Percentiles rank a stretch among this genome's conserved stretches.
These are phyloP conservation scores for Platyrinchus mystaceus DNA, from an alignment of 2,797 vertebrate genomes.

Conservation along the genomic window DNA sequence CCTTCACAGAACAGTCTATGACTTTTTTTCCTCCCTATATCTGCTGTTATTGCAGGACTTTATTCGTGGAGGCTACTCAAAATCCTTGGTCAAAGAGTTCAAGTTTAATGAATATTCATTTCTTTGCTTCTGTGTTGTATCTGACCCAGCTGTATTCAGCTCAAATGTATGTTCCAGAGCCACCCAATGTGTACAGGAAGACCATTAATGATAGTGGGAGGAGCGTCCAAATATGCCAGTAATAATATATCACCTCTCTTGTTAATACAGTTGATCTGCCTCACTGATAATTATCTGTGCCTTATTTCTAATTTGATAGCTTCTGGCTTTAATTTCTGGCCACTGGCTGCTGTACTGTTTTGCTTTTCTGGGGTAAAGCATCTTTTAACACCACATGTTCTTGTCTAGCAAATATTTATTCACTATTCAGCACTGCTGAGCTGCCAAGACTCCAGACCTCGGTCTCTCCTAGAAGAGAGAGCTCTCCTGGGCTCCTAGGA, in stretches of 20 bases:
- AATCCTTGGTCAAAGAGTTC: neutral
- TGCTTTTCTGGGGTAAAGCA: neutral
- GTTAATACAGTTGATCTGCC: slow-evolving; percentile 14
- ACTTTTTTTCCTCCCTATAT: neutral
- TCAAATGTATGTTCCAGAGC: neutral
- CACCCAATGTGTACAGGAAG: neutral
- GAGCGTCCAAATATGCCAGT: neutral
- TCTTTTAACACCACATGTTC: neutral
- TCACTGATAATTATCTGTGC: slow-evolving; percentile 11
- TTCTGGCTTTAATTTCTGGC: slow-evolving; percentile 1
- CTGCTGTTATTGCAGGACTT: neutral
- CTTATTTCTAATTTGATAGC: slow-evolving; percentile 35
- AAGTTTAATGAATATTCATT: neutral
- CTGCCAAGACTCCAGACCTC: neutral
- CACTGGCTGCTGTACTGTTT: neutral
- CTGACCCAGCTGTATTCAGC: neutral
- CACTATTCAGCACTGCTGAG: neutral
- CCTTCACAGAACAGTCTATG: neutral
- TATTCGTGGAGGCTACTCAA: neutral
- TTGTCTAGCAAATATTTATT: neutral
- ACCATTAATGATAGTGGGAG: neutral
- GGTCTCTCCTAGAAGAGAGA: neutral
- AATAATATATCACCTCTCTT: neutral
- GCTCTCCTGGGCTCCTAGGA: neutral
- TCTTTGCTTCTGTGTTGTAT: neutral